Base-by-base conservation (phyloP, 2,113 vertebrate species). In the Ardeotis arabs region DNA sequence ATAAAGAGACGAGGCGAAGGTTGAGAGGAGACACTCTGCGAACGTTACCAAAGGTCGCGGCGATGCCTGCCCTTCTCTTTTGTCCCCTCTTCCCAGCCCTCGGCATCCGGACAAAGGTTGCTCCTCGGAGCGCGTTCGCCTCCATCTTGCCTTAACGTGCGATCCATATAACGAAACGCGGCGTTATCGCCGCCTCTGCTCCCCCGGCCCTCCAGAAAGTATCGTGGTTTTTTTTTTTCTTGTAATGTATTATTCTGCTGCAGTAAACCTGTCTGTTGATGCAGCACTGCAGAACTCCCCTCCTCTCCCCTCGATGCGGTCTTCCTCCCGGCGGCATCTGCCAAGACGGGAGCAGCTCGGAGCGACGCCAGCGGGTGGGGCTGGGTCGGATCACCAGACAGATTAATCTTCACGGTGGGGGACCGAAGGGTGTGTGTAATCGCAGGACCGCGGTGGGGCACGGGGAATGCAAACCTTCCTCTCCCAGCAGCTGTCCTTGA, bases 251-350 rank as follows among this genome's bases (percentile, higher is more conserved):
- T 84, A 24, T 29, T 58, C 55, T 78, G 95, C 96, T 97, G 97
- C 96, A 95, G 97, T 75, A 74, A 83, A 82, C 58, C 24, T 10
- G 50, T 86, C 89, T 85, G 86, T 66, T 83, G 95, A 95, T 94
- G 89, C 95, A 94, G 94, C 93, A 91, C 81, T 97, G 97, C 97
- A 84, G 97, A 89, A 84, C 90, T 96, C 78, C 73, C 77, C 80
- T 86, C 70, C 85, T 90, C 81, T 93, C 91, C 88, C 80, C 69
- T 47, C 55, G 37, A 37, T 87, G 87, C 89, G 9, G 80, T 82
- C 80, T 56, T 94, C 93, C 92, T 95, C 84, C 93, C 16, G 9
- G 64, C 78, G 62, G 95, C 73, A 77, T 80, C 95, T 89, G 95
- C 96, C 95, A 94, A 87, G 84, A 62, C 89, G 9, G 95, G 94